Evolutionary conservation across 2,113 vertebrate species (phyloP).

Genomic region (Jaculus jaculus): DNA sequence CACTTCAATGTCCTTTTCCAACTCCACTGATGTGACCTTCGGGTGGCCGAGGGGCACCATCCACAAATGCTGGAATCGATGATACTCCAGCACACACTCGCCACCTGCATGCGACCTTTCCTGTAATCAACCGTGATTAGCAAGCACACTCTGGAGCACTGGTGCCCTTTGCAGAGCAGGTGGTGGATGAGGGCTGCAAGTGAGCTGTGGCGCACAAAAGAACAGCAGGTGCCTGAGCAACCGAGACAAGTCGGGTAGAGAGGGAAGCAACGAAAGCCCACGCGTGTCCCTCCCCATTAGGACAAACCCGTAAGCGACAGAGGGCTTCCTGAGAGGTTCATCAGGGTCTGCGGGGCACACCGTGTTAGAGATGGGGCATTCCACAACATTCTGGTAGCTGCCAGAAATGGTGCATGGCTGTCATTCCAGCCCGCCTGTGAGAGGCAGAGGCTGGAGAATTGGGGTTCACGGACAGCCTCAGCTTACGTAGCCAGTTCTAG

Average conservation of each 20-base stretch:
- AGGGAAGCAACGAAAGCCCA: conserved; percentile 37
- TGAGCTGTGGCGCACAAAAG: conserved; percentile 56
- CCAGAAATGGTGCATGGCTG: neutral
- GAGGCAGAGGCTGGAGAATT: neutral
- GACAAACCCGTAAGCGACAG: neutral
- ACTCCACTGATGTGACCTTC: conserved; percentile 45
- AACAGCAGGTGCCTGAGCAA: conserved; percentile 12
- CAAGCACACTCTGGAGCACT: conserved; percentile 59
- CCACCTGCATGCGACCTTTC: conserved; percentile 70
- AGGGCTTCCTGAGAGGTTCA: neutral
- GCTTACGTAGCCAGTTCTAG: neutral
- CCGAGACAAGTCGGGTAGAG: conserved; percentile 34
- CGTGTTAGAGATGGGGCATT: neutral
- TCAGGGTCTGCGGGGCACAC: no score
- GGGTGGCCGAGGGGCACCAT: neutral
- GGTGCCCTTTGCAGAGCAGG: conserved; percentile 21
- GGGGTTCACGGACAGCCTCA: neutral
- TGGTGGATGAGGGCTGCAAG: neutral
- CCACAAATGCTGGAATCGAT: conserved; percentile 54
- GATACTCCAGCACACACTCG: conserved; percentile 46
- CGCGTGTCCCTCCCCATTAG: neutral
- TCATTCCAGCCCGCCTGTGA: neutral
- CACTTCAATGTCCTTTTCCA: conserved; percentile 29
- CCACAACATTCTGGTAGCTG: neutral
- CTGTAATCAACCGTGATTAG: conserved; percentile 75